phyloP scores from a whole-genome alignment of 2,797 vertebrate species.

The Avahi laniger region DNA sequence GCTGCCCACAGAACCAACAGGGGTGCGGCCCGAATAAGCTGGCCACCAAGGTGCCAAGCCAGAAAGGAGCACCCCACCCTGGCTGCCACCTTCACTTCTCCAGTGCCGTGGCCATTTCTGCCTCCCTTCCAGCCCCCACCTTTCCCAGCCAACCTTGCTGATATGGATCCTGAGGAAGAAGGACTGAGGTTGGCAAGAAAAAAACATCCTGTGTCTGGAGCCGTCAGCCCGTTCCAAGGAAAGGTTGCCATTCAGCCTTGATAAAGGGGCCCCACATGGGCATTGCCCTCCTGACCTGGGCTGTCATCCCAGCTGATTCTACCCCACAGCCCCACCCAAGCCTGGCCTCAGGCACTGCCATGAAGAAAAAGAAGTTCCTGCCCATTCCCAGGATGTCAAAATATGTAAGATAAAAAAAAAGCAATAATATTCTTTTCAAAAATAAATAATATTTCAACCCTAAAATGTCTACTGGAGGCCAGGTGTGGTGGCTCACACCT shows the following conservation, averaged over 20 bases:
- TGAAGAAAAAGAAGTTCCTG: background rate
- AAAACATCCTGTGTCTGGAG: background rate
- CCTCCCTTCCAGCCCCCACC: background rate
- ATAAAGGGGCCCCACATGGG: background rate
- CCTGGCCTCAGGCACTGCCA: background rate
- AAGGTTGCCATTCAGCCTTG: background rate
- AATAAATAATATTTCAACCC: background rate
- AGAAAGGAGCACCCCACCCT: background rate
- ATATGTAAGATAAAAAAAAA: background rate
- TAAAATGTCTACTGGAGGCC: background rate
- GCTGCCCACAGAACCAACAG: background rate
- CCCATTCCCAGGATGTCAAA: background rate
- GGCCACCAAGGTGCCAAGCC: background rate
- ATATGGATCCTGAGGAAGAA: background rate
- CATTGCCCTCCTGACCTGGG: background rate
- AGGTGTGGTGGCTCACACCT: too few species aligned
- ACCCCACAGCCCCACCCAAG: background rate
- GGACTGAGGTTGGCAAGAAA: background rate
- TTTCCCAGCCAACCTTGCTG: background rate
- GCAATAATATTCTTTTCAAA: constrained; percentile 24
- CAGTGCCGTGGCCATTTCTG: background rate
- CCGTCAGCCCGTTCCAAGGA: background rate
- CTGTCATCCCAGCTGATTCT: background rate
- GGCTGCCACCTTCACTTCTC: background rate
- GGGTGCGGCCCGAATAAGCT: background rate